phyloP scores from a whole-genome alignment of 1,140 invertebrate genomes.

The Amyelois transitella region DNA sequence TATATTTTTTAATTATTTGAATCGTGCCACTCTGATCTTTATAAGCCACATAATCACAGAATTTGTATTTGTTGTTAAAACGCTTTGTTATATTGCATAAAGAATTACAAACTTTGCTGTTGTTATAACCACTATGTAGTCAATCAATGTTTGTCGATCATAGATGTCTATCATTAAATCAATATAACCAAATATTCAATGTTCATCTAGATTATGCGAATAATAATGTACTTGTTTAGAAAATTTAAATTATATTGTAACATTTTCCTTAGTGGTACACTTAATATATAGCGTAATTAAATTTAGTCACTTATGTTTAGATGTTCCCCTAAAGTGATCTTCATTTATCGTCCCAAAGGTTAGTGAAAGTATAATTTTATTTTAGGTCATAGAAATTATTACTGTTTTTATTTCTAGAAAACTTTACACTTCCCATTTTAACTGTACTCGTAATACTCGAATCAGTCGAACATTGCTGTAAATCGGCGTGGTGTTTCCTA shows the following conservation, averaged over 20 bases:
- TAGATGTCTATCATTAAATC: not conserved
- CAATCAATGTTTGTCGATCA: not conserved
- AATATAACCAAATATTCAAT: not conserved
- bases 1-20: conserved; percentile 44
- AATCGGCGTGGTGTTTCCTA: no score
- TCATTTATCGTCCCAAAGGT: conserved; percentile 33
- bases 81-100: not conserved
- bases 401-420: not conserved
- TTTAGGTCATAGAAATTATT: conserved; percentile 6
- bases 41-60: conserved; percentile 16
- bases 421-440: not conserved
- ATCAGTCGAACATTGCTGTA: no score
- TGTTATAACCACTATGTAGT: not conserved
- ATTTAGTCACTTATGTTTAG: not conserved
- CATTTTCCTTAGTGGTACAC: no score
- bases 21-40: conserved; percentile 15
- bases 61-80: not conserved
- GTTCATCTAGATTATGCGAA: not conserved
- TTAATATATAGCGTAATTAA: no score
- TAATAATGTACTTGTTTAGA: no score
- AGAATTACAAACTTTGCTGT: not conserved
- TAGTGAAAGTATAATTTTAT: conserved; percentile 31
- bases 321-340: not conserved
- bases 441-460: not conserved
- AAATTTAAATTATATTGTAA: no score